A percentile compares a stretch with the other conserved stretches of the same genome.
These are phyloP conservation scores for Guaruba guarouba DNA, from an alignment of 2,113 vertebrate genomes.

Conservation along the genomic window DNA sequence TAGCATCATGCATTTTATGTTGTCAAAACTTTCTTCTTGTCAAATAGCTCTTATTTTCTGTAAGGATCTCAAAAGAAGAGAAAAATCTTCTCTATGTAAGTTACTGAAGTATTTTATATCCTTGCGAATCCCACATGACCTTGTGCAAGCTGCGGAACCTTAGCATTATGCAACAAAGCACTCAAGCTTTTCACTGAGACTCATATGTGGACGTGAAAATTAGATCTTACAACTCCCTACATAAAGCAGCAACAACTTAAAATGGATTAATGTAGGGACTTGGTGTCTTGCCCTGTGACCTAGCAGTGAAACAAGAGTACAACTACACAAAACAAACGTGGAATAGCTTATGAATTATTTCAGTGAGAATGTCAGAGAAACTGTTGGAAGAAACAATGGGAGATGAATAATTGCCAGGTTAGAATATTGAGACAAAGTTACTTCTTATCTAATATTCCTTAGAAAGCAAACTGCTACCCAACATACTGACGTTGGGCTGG, in stretches of 20 bases:
- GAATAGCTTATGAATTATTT: neutral
- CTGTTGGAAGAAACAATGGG: neutral
- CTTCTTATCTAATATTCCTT: neutral
- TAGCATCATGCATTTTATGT: neutral
- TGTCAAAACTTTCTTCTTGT: neutral
- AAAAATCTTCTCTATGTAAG: neutral
- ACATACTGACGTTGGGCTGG: neutral
- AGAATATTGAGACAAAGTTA: neutral
- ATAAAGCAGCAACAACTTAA: neutral
- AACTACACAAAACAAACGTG: neutral
- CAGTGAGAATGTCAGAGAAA: neutral
- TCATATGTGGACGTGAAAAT: rapidly evolving
- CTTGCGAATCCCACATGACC: neutral
- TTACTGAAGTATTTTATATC: neutral
- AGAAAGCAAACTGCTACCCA: neutral
- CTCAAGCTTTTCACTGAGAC: neutral
- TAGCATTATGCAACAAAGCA: neutral
- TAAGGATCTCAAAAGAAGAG: neutral
- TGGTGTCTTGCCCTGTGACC: neutral
- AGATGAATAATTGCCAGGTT: neutral
- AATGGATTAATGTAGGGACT: neutral
- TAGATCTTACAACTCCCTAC: neutral
- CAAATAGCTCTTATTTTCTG: neutral
- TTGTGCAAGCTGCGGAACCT: neutral
- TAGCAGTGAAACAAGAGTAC: neutral